These are phyloP conservation scores for Stenchaetothrips biformis DNA, from an alignment of 2,888 invertebrate species.

Conservation along the genomic window DNA sequence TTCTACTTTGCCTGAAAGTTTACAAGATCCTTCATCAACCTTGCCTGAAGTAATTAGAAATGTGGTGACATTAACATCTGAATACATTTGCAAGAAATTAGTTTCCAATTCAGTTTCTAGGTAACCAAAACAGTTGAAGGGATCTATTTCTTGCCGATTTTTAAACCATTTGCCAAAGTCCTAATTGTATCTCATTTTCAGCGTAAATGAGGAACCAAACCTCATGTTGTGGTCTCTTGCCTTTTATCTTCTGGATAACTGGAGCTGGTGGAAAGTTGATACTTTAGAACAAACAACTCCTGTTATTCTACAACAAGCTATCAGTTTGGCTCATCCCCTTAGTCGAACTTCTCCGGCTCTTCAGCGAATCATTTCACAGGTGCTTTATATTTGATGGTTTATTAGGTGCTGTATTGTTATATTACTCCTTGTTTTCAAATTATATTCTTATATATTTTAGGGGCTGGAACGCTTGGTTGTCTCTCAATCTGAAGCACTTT, in stretches of 20 bases:
- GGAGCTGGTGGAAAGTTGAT: slow-evolving; percentile 52
- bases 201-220: slow-evolving; percentile 56
- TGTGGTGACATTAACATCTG: background rate
- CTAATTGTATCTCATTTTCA: slow-evolving; percentile 33
- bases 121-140: background rate
- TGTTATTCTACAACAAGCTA: slow-evolving; percentile 55
- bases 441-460: slow-evolving; percentile 44
- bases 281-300: slow-evolving; percentile 41
- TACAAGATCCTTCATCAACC: slow-evolving; percentile 44
- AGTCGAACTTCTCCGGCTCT: slow-evolving; percentile 49
- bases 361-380: slow-evolving; percentile 50
- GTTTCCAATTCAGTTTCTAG: slow-evolving; percentile 27
- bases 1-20: background rate
- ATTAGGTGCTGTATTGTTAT: background rate
- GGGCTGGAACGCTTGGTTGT: slow-evolving; percentile 68
- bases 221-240: slow-evolving; percentile 68
- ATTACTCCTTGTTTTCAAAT: slow-evolving; percentile 3
- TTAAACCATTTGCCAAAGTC: slow-evolving; percentile 42
- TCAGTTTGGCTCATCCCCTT: slow-evolving; percentile 49
- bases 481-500: slow-evolving; percentile 50
- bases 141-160: slow-evolving; percentile 27
- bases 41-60: slow-evolving; percentile 26
- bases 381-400: slow-evolving; percentile 39
- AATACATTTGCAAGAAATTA: background rate
- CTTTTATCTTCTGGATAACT: slow-evolving; percentile 68